A percentile compares a stretch with the other conserved stretches of the same genome.
phyloP scores from a whole-genome alignment of 2,888 invertebrate species.

The Atethmia centrago region DNA sequence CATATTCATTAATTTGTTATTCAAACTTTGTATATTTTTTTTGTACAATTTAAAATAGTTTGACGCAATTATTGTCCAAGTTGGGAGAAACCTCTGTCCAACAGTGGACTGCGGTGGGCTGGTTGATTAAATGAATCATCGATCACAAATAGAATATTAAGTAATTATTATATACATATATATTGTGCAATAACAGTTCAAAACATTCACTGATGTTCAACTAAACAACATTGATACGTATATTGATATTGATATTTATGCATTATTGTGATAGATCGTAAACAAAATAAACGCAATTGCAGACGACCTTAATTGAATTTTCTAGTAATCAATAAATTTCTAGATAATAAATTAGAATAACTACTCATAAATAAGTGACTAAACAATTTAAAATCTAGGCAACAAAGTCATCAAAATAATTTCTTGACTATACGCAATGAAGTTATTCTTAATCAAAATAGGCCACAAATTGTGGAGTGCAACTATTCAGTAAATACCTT shows the following conservation, averaged over 20 bases:
- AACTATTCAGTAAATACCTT: conserved; percentile 64
- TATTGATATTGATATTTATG: too few species aligned
- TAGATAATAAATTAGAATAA: not conserved
- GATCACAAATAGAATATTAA: not conserved
- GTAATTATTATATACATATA: not conserved
- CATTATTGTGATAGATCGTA: not conserved
- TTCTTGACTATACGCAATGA: not conserved
- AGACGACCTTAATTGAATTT: conserved; percentile 3
- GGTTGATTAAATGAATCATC: not conserved
- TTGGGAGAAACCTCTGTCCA: not conserved
- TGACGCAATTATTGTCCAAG: not conserved
- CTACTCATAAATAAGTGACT: not conserved
- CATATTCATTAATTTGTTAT: not conserved
- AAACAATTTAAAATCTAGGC: not conserved
- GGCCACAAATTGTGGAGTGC: not conserved
- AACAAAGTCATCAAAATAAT: not conserved
- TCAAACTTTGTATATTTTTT: not conserved
- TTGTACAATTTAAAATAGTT: not conserved
- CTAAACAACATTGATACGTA: not conserved
- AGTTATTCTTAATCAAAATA: conserved; percentile 6
- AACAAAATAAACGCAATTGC: conserved; percentile 7
- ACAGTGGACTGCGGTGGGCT: too few species aligned
- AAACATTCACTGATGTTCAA: not conserved
- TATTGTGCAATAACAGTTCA: not conserved
- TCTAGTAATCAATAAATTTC: not conserved